Conservation (phyloP, 2,888 invertebrate genomes). For the Philaethria dido region DNA sequence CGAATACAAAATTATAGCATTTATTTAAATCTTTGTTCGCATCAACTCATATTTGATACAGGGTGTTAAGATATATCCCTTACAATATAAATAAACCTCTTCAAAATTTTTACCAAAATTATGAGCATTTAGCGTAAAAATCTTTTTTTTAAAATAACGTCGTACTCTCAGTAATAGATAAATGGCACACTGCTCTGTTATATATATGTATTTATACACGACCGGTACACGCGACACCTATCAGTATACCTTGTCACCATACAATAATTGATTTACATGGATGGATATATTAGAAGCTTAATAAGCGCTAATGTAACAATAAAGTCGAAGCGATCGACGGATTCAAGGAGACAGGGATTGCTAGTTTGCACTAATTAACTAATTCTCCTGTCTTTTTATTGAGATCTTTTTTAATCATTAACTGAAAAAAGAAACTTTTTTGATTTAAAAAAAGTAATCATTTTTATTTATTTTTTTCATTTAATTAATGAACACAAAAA, state of each 20-base stretch:
- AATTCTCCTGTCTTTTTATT: neutral
- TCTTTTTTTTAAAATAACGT: slow-evolving; percentile 71
- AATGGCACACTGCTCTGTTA: slow-evolving; percentile 81
- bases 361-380: neutral
- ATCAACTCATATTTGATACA: slow-evolving; percentile 41
- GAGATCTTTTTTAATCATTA: neutral
- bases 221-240: slow-evolving; percentile 67
- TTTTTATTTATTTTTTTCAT: too few relatives aligned
- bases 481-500: too few relatives aligned
- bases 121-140: slow-evolving; percentile 82
- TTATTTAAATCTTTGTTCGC: slow-evolving; percentile 31
- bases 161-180: slow-evolving; percentile 76
- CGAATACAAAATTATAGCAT: slow-evolving; percentile 31
- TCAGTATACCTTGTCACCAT: slow-evolving; percentile 82
- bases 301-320: slow-evolving; percentile 63
- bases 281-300: slow-evolving; percentile 82
- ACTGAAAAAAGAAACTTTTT: neutral
- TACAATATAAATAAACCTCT: slow-evolving; percentile 81
- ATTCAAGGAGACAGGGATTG: slow-evolving; percentile 51
- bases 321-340: slow-evolving; percentile 61
- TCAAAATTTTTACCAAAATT: slow-evolving; percentile 81
- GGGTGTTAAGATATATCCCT: slow-evolving; percentile 68
- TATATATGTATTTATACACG: slow-evolving; percentile 67
- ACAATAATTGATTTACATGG: slow-evolving; percentile 83
- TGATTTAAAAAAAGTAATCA: neutral